phyloP scores from a whole-genome alignment of 1,140 invertebrate species.

The Lasioglossum albipes region DNA sequence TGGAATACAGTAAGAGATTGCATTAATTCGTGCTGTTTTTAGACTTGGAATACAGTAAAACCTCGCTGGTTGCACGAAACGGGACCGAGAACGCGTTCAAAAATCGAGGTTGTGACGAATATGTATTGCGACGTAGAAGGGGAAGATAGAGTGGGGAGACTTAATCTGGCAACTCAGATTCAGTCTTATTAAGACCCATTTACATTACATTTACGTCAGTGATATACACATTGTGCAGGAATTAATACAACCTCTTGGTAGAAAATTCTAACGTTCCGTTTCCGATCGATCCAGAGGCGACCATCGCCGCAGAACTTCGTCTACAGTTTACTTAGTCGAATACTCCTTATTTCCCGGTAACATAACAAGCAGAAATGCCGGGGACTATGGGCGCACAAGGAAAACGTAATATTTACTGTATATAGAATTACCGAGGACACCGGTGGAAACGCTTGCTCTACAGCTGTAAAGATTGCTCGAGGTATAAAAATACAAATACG shows the following conservation, averaged over 20 bases:
- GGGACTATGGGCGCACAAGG: neutral
- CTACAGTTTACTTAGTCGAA: neutral
- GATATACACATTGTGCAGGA: too few relatives aligned
- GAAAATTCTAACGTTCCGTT: conserved; percentile 5
- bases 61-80: too few relatives aligned
- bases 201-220: too few relatives aligned
- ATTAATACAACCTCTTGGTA: neutral
- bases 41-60: too few relatives aligned
- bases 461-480: neutral
- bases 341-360: neutral
- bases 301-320: neutral
- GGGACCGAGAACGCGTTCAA: too few relatives aligned
- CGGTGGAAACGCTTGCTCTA: neutral
- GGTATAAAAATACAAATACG: neutral
- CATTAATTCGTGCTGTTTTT: too few relatives aligned
- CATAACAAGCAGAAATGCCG: neutral
- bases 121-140: too few relatives aligned
- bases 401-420: neutral
- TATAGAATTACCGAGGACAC: neutral
- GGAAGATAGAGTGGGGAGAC: too few relatives aligned
- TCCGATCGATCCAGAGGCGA: neutral
- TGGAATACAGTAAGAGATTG: neutral
- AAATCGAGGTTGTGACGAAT: too few relatives aligned
- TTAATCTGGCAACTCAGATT: too few relatives aligned
- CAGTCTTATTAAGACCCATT: too few relatives aligned